Conservation (phyloP, 2,888 invertebrate species). For the Empis stercorea region DNA sequence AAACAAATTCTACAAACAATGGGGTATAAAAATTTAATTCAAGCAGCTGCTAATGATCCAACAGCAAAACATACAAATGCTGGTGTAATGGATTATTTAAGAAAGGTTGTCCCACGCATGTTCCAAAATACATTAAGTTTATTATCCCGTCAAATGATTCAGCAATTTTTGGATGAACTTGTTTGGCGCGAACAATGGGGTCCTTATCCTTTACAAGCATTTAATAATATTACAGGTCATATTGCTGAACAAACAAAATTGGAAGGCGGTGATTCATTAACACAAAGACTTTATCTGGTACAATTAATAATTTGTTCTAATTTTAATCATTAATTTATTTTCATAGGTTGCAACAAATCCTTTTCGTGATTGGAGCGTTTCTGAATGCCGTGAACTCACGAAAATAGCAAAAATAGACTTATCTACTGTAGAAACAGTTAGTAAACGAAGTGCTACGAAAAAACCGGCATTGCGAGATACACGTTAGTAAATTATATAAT, state of each 20-base stretch:
- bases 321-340: constrained; percentile 14
- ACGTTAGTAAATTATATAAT: neutral
- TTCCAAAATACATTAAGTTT: constrained; percentile 77
- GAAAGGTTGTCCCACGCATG: constrained; percentile 78
- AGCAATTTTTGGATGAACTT: constrained; percentile 79
- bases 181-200: constrained; percentile 84
- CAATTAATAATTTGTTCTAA: constrained; percentile 7
- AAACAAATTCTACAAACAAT: constrained; percentile 61
- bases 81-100: constrained; percentile 75
- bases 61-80: constrained; percentile 49
- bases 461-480: neutral
- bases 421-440: neutral
- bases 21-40: constrained; percentile 67
- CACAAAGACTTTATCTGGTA: constrained; percentile 52
- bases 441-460: constrained; percentile 3
- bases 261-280: constrained; percentile 49
- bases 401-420: neutral
- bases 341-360: constrained; percentile 47
- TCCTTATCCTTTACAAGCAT: constrained; percentile 59
- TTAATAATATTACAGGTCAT: constrained; percentile 67
- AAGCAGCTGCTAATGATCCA: constrained; percentile 39
- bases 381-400: neutral
- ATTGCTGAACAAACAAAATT: constrained; percentile 65
- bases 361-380: constrained; percentile 47
- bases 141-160: constrained; percentile 72